A percentile compares a stretch with the other conserved stretches of the same genome.
Conservation (phyloP, 2,888 invertebrate species). For the Eupeodes luniger region DNA sequence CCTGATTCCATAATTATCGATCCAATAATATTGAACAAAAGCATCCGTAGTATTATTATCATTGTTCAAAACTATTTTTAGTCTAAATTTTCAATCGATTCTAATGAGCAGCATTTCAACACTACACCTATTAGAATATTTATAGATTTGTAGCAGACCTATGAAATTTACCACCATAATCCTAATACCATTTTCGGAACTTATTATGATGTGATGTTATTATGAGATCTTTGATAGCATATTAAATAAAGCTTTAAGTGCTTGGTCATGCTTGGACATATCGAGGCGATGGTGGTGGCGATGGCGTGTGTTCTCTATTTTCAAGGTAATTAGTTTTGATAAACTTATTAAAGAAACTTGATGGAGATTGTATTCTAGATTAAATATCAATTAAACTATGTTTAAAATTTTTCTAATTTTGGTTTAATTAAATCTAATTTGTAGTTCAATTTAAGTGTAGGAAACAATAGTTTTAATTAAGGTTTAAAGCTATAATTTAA, state of each 20-base stretch:
- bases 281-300: background rate
- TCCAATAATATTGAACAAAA: constrained; percentile 26
- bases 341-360: background rate
- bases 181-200: constrained; percentile 23
- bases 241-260: background rate
- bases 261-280: background rate
- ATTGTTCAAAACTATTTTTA: constrained; percentile 17
- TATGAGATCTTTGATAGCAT: constrained; percentile 62
- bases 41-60: constrained; percentile 14
- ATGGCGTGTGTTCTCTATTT: background rate
- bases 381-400: background rate
- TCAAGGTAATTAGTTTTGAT: background rate
- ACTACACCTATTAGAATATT: constrained; percentile 4
- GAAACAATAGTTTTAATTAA: too few species aligned
- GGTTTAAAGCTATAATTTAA: too few species aligned
- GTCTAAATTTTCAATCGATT: constrained; percentile 52
- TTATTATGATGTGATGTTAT: constrained; percentile 22
- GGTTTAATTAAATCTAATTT: background rate
- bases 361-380: background rate
- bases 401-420: background rate
- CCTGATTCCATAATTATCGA: background rate
- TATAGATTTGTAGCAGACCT: constrained; percentile 17
- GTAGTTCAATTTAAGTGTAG: too few species aligned
- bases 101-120: constrained; percentile 52
- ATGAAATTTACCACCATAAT: constrained; percentile 16